Conservation (phyloP, 2,113 vertebrate species). For the Ictalurus punctatus region DNA sequence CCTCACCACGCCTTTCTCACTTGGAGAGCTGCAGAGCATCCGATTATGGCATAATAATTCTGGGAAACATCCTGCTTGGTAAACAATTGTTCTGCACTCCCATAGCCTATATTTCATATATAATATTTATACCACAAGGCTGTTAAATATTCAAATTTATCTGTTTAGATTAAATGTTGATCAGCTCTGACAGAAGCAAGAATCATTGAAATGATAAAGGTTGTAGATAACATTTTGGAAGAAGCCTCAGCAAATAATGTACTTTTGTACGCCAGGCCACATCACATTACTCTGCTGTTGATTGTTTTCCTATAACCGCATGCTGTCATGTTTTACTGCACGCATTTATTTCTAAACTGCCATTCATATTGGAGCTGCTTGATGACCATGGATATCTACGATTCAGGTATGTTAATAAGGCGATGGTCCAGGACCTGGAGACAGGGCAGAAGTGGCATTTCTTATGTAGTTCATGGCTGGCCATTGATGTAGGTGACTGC, state of each 20-base stretch:
- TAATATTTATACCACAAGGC: neutral
- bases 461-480: slow-evolving; percentile 92
- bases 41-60: slow-evolving; percentile 95
- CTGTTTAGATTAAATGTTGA: neutral
- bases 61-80: slow-evolving; percentile 85
- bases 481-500: slow-evolving; percentile 86
- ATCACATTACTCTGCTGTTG: neutral
- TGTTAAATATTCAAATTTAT: neutral
- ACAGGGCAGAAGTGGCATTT: slow-evolving; percentile 87
- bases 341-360: neutral
- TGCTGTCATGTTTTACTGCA: neutral
- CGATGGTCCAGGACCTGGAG: slow-evolving; percentile 84
- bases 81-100: slow-evolving; percentile 4
- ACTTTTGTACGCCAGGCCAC: neutral
- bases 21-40: slow-evolving; percentile 85
- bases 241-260: neutral
- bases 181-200: neutral
- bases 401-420: slow-evolving; percentile 87
- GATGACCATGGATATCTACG: neutral
- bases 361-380: neutral
- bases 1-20: slow-evolving; percentile 86
- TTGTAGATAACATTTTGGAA: neutral
- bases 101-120: neutral
- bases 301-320: neutral
- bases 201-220: neutral